Evolutionary conservation across 2,113 vertebrate genomes (phyloP).

Genomic region (Amphilophus citrinellus): DNA sequence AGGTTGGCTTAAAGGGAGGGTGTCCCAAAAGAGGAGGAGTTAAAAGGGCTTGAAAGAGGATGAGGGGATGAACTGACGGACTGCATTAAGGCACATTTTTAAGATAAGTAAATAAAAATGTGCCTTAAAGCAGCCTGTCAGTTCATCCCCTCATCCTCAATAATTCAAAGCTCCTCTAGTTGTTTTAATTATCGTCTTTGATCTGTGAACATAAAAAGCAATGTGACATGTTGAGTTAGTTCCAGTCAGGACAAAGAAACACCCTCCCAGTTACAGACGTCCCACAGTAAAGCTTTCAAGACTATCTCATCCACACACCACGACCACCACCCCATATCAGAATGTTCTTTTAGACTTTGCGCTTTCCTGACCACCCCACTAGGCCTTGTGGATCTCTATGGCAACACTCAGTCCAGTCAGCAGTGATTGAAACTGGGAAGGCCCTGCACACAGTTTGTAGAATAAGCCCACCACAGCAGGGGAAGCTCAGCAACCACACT

Average conservation of each 20-base stretch:
- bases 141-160: too few relatives aligned
- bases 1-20: background rate
- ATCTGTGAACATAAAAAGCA: background rate
- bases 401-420: constrained; percentile 57
- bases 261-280: background rate
- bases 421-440: constrained; percentile 59
- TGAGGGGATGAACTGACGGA: background rate
- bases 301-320: background rate
- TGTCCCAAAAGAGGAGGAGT: background rate
- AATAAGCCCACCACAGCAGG: constrained; percentile 68
- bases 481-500: constrained; percentile 67
- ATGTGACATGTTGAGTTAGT: background rate
- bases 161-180: background rate
- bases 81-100: rapidly evolving
- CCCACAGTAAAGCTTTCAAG: constrained; percentile 7
- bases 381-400: constrained; percentile 45
- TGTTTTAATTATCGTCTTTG: background rate
- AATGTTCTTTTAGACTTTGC: constrained; percentile 37
- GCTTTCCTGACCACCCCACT: constrained; percentile 38
- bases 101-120: background rate
- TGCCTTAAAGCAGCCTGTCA: too few relatives aligned
- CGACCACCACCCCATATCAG: constrained; percentile 11
- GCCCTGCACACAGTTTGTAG: constrained; percentile 43
- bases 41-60: background rate
- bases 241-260: constrained; percentile 2